Conservation (phyloP, 2,888 invertebrate genomes). For the Gnatocerus cornutus region DNA sequence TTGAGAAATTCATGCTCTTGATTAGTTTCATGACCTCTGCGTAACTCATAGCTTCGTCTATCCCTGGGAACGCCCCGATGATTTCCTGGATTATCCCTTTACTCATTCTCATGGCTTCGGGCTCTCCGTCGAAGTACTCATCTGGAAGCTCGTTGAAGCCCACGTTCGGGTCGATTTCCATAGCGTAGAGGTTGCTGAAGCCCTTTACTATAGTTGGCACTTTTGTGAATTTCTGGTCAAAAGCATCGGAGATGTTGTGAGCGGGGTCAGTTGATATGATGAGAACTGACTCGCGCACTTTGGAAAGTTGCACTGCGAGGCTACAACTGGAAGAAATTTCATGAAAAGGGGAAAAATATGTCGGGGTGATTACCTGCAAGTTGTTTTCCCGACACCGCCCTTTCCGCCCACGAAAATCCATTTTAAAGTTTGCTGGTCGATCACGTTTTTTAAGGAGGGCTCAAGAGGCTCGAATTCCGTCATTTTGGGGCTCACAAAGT, state of each 20-base stretch:
- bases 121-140: conserved; percentile 92
- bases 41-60: conserved; percentile 99
- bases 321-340: conserved; percentile 84
- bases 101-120: conserved; percentile 84
- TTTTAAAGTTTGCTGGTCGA: conserved; percentile 92
- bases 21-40: conserved; percentile 99
- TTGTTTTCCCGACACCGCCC: conserved; percentile 99
- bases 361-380: conserved; percentile 85
- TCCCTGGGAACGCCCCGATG: conserved; percentile 97
- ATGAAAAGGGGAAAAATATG: not conserved
- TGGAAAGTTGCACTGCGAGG: conserved; percentile 93
- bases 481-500: conserved; percentile 44
- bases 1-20: conserved; percentile 98
- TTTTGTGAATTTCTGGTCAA: conserved; percentile 99
- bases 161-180: conserved; percentile 99
- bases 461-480: conserved; percentile 71
- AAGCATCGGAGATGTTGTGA: conserved; percentile 99
- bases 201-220: conserved; percentile 91
- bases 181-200: conserved; percentile 96
- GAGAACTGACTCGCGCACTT: conserved; percentile 93
- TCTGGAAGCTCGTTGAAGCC: conserved; percentile 96
- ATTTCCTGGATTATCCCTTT: conserved; percentile 94
- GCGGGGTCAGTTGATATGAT: conserved; percentile 99
- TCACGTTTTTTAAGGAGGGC: conserved; percentile 89
- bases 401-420: conserved; percentile 99